Evolutionary conservation across 2,797 vertebrate genomes (phyloP), one percentile per base, ranked within the genome.

Genomic region (Chelonia mydas): DNA sequence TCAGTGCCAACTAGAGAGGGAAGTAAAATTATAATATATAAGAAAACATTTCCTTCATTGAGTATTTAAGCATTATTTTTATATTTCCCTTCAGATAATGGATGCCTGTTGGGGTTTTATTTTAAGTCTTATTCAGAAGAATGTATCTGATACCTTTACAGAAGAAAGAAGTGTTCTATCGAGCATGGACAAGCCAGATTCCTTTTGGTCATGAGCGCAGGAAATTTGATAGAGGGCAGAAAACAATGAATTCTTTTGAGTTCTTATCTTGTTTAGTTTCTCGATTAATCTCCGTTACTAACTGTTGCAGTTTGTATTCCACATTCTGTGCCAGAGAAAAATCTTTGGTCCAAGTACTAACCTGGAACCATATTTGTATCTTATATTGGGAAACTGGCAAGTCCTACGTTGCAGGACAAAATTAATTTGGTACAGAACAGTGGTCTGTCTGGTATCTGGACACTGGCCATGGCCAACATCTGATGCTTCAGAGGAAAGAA

Each of bases 211-310:
- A 78, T 0, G 3, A 83, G 13, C 15, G 68, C 3, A 28, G 21
- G 12, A 33, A 91, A 88, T 16, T 53, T 1, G 1, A 80, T 25
- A 55, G 2, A 87, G 4, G 3, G 8, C 25, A 51, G 17, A 74
- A 92, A 88, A 87, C 2, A 93, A 89, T 25, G 12, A 10, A 72
- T 47, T 91, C 72, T 55, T 85, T 89, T 19, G 6, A 90, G 49
- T 84, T 96, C 49, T 54, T 54, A 87, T 31, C 6, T 7, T 59
- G 2, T 33, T 92, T 12, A 47, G n/a, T 57, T 87, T 89, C 82
- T 50, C 74, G 21, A 23, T 85, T 93, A 90, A 91, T 27, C 3
- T 51, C 33, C 17, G 3, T 83, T 87, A 49, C 72, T 49, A 90
- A 57, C 79, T 84, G 11, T 10, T 90, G 82, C 54, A 50, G 7